These are phyloP conservation scores for Serilophus lunatus DNA, from an alignment of 2,113 vertebrate genomes.

Conservation along the genomic window DNA sequence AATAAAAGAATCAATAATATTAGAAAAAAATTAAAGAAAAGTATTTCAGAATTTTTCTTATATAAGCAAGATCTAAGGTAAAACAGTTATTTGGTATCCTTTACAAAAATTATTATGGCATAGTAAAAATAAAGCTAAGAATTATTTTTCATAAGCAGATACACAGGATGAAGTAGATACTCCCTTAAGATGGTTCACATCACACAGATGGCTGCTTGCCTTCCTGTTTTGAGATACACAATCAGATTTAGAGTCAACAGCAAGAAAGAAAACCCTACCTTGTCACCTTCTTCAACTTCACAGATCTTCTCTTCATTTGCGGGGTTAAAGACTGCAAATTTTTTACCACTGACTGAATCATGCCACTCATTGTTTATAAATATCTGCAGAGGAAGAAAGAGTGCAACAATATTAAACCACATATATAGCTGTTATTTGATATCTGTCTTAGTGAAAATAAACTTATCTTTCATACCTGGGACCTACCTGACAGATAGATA, in stretches of 20 bases:
- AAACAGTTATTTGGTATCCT: background rate
- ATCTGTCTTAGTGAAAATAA: background rate
- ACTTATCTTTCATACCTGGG: background rate
- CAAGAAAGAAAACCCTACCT: constrained; percentile 62
- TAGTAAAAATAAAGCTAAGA: background rate
- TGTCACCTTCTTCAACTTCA: constrained; percentile 84
- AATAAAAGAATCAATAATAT: no score
- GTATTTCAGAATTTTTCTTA: no score
- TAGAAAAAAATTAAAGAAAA: no score
- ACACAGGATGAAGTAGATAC: background rate
- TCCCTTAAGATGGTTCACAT: background rate
- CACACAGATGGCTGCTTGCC: background rate
- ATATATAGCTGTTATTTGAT: background rate
- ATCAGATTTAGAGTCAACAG: background rate
- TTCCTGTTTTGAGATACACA: background rate
- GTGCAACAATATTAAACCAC: background rate
- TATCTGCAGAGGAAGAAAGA: constrained; percentile 70
- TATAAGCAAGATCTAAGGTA: no score
- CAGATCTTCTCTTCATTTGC: constrained; percentile 84
- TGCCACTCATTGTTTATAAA: constrained; percentile 91
- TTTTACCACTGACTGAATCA: constrained; percentile 79
- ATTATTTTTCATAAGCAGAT: background rate
- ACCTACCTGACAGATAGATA: background rate
- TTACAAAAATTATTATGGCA: background rate
- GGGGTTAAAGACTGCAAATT: constrained; percentile 82